Percentiles rank a stretch among this genome's conserved stretches.
These are phyloP conservation scores for Megalops atlanticus DNA, from an alignment of 2,113 vertebrate genomes.

Conservation along the genomic window DNA sequence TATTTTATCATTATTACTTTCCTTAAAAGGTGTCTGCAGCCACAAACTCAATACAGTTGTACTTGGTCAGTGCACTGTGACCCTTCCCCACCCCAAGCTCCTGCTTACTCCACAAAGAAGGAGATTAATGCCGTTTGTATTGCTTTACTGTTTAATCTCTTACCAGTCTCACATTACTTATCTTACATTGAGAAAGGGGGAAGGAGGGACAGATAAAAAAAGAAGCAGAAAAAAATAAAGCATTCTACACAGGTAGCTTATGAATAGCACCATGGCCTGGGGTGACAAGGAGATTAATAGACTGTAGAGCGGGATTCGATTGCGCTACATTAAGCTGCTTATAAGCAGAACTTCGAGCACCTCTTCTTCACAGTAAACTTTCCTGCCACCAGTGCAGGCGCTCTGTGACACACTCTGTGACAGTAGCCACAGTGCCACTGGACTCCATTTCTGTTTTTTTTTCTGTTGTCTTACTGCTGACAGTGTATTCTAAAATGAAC, in stretches of 20 bases:
- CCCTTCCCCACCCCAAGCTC: not conserved
- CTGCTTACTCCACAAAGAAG: not conserved
- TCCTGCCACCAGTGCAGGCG: not conserved
- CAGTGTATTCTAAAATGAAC: not conserved
- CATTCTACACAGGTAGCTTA: constrained; percentile 11
- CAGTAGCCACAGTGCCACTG: not conserved
- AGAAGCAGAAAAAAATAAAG: constrained; percentile 21
- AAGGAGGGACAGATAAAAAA: not conserved
- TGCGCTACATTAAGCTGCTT: constrained; percentile 22
- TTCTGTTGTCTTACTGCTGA: not conserved
- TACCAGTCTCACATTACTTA: constrained; percentile 1
- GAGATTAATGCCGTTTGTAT: not conserved
- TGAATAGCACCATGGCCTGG: constrained; percentile 17
- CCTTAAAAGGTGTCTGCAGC: not conserved
- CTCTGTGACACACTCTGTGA: not conserved
- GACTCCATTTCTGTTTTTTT: not conserved
- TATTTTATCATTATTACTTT: not conserved
- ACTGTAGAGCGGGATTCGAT: not conserved
- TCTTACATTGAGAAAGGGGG: not conserved
- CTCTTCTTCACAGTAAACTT: not conserved
- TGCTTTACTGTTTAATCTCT: constrained; percentile 21
- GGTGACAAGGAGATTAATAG: constrained; percentile 30
- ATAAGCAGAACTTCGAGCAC: constrained; percentile 15
- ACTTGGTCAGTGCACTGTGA: not conserved
- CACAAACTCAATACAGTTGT: not conserved